phyloP scores from a whole-genome alignment of 1,140 invertebrate genomes.

The Trichonephila clavipes region DNA sequence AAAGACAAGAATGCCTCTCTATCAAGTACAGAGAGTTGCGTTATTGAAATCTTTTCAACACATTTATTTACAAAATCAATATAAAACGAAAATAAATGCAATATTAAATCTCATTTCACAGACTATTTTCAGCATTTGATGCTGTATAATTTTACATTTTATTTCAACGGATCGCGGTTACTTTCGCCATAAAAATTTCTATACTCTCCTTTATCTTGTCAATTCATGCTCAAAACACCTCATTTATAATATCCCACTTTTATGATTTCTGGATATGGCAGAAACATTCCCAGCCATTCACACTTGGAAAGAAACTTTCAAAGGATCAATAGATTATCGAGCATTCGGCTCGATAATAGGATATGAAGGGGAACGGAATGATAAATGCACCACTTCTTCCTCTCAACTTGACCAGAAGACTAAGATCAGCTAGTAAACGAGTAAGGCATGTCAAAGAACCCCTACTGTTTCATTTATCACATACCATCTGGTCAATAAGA shows the following conservation, averaged over 20 bases:
- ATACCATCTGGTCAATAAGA: neutral
- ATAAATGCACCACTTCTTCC: neutral
- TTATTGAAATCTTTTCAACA: too few relatives aligned
- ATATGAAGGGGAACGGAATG: neutral
- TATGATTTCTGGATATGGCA: neutral
- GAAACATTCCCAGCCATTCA: neutral
- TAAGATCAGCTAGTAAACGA: neutral
- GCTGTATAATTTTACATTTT: too few relatives aligned
- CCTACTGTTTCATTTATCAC: neutral
- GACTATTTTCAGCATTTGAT: too few relatives aligned
- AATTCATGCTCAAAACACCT: neutral
- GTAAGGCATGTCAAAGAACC: neutral
- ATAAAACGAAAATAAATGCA: too few relatives aligned
- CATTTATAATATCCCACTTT: neutral
- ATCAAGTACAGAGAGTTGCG: too few relatives aligned
- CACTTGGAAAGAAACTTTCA: neutral
- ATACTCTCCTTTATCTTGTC: neutral
- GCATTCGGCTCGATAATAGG: neutral
- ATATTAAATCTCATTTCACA: too few relatives aligned
- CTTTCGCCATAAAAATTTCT: too few relatives aligned
- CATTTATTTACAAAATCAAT: too few relatives aligned
- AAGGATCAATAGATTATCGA: neutral
- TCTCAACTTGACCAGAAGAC: neutral
- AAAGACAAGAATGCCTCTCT: too few relatives aligned
- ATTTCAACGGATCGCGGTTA: too few relatives aligned